Evolutionary conservation across 2,888 invertebrate genomes (phyloP), one percentile per base, ranked within the genome.

Genomic region (Cryptocheilus praepositus): DNA sequence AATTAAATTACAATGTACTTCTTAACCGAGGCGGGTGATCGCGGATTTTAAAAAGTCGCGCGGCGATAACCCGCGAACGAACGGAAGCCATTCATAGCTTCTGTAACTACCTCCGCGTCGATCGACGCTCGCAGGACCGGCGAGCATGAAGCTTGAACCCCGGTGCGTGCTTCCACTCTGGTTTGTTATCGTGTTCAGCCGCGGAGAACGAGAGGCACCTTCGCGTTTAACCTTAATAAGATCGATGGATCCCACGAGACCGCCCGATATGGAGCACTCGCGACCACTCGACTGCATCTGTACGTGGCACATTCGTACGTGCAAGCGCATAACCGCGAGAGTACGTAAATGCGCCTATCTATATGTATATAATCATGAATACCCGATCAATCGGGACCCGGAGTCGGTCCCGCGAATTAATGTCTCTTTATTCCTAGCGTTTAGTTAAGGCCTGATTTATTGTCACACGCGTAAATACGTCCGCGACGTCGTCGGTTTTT

Each of bases 171-270:
- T 65, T 25, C 56, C 22, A 25, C 66, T 18, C 52, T 45, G 76
- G 75, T 84, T 80, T 79, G 80, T 82, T 82, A 82, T 82, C 83
- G 79, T 76, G 79, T 71, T 76, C 75, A 74, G 70, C 74, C 70
- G 76, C 79, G 66, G 71, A 70, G 81, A 83, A 80, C 80, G 76
- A 71, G 71, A 72, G 75, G 83, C 81, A 78, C 77, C 80, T 81
- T 81, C 78, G 79, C n/a, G 83, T 81, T 81, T 78, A 81, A 77
- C 81, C 80, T 77, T 81, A 84, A 85, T 81, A 82, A 84, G 84
- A 85, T 83, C 79, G 80, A 85, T 83, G 83, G 77, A 79, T 85
- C 83, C 81, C 81, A 64, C 72, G 83, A 80, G 82, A 80, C 78
- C 64, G 63, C 64, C 70, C 74, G 78, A 76, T 82, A 81, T 73